phyloP scores from a whole-genome alignment of 2,888 invertebrate species.

The Thera britannica region DNA sequence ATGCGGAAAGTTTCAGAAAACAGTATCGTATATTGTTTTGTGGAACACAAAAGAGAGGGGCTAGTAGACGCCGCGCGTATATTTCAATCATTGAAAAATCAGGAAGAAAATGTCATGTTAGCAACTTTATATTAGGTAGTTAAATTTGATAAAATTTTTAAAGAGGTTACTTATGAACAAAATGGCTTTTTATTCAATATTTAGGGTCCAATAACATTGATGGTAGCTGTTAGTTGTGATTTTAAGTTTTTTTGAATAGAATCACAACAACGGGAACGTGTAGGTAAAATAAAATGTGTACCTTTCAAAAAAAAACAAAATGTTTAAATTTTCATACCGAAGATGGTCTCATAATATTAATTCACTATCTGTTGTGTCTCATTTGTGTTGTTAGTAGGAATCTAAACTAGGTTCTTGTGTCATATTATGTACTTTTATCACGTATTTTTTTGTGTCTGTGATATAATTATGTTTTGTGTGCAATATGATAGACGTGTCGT shows the following conservation, averaged over 20 bases:
- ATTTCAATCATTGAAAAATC: slow-evolving; percentile 63
- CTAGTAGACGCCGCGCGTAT: slow-evolving; percentile 71
- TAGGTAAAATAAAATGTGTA: slow-evolving; percentile 40
- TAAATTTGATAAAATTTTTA: slow-evolving; percentile 81
- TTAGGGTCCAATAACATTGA: slow-evolving; percentile 80
- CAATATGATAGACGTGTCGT: slow-evolving; percentile 39
- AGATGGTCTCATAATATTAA: slow-evolving; percentile 5
- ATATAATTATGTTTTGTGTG: slow-evolving; percentile 43
- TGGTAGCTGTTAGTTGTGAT: slow-evolving; percentile 63
- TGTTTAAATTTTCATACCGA: slow-evolving; percentile 12
- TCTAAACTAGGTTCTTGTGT: slow-evolving; percentile 25
- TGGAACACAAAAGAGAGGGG: slow-evolving; percentile 43
- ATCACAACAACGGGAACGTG: slow-evolving; percentile 45
- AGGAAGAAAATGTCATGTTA: slow-evolving; percentile 67
- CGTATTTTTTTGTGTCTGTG: slow-evolving; percentile 44
- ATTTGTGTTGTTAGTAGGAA: slow-evolving; percentile 27
- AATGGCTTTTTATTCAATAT: slow-evolving; percentile 80
- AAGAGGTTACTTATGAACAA: slow-evolving; percentile 80
- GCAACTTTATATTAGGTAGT: slow-evolving; percentile 78
- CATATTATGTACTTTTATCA: slow-evolving; percentile 19
- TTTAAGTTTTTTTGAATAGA: slow-evolving; percentile 50
- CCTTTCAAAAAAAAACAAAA: slow-evolving; percentile 7
- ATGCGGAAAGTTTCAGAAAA: slow-evolving; percentile 4
- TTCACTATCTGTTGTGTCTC: slow-evolving; percentile 24
- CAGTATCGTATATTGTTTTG: slow-evolving; percentile 2